These are phyloP conservation scores for Carassius carassius DNA, from an alignment of 2,113 vertebrate species.

Conservation along the genomic window DNA sequence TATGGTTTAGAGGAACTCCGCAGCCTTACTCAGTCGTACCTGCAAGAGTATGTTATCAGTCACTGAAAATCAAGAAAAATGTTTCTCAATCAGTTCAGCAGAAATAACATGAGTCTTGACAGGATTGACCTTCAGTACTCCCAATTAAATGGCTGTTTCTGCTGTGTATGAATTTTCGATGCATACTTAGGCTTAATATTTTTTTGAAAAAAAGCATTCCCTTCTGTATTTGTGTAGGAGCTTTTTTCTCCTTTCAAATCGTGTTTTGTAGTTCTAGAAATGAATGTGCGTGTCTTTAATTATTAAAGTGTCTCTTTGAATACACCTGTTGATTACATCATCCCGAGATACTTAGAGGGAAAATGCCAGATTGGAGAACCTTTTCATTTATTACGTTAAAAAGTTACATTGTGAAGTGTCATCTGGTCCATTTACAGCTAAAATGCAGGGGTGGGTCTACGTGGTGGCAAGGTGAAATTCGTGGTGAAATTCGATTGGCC, in stretches of 20 bases:
- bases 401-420: neutral
- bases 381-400: neutral
- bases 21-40: constrained; percentile 88
- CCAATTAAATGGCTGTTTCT: constrained; percentile 26
- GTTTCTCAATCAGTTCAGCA: neutral
- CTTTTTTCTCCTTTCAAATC: neutral
- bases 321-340: constrained; percentile 37
- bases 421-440: constrained; percentile 13
- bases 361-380: neutral
- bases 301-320: constrained; percentile 53
- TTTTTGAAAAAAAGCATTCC: constrained; percentile 50
- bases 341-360: neutral
- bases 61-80: constrained; percentile 65
- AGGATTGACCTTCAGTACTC: neutral
- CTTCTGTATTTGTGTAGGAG: constrained; percentile 28
- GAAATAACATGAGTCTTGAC: neutral
- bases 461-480: no score
- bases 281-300: constrained; percentile 45
- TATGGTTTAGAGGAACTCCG: constrained; percentile 93
- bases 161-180: constrained; percentile 14
- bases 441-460: no score
- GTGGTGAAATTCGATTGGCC: no score
- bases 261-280: constrained; percentile 45
- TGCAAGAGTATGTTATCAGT: constrained; percentile 81
- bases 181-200: constrained; percentile 33